phyloP scores from a whole-genome alignment of 1,140 invertebrate genomes.

The Drosophila repletoides region DNA sequence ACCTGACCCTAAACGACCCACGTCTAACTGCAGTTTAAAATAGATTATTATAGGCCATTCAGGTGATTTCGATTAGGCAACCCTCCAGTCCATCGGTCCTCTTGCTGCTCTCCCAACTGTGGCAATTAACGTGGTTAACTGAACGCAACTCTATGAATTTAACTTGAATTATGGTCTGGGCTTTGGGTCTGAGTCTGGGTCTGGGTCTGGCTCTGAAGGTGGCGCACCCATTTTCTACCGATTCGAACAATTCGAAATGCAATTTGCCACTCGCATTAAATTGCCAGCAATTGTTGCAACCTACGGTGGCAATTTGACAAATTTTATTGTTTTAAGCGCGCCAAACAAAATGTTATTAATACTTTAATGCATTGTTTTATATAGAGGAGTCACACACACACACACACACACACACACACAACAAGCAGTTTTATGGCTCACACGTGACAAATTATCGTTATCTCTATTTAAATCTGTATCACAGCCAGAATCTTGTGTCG shows the following conservation, averaged over 20 bases:
- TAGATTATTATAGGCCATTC: constrained; percentile 37
- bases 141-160: not conserved
- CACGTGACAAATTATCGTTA: constrained; percentile 23
- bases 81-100: not conserved
- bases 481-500: not conserved
- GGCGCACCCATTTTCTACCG: constrained; percentile 60
- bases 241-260: constrained; percentile 62
- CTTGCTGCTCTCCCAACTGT: not conserved
- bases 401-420: no score
- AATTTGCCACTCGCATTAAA: constrained; percentile 74
- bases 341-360: constrained; percentile 63
- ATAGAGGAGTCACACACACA: no score
- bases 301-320: constrained; percentile 72
- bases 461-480: no score
- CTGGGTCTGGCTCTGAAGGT: no score
- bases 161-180: constrained; percentile 9
- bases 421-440: constrained; percentile 12
- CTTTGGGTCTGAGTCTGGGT: no score
- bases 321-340: constrained; percentile 72
- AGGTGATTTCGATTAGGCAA: constrained; percentile 22
- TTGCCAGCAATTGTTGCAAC: constrained; percentile 50
- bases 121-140: constrained; percentile 32
- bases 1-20: not conserved
- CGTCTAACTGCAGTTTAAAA: constrained; percentile 14
- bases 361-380: constrained; percentile 41